Base-by-base conservation (phyloP, 2,797 vertebrate genomes). In the Phoxinus dragarum region DNA sequence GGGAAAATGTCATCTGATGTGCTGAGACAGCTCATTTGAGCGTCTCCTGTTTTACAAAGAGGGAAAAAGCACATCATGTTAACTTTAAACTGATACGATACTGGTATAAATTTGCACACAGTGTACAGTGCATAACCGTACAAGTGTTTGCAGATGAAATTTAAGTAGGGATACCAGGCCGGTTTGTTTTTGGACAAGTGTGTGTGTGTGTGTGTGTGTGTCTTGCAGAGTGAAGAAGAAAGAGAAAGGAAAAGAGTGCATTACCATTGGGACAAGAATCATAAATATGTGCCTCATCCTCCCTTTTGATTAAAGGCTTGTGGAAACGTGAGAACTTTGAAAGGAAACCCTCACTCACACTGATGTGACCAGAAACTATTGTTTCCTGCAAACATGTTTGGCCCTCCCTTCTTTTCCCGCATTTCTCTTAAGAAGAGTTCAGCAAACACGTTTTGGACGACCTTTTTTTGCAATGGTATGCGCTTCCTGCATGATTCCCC, bases 1-100 rank as follows among this genome's bases (percentile, higher is more conserved):
- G 84, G 82, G 90, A 92, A 92, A 91, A 92, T 92, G 90, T 90
- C 90, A 91, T 89, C 87, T 91, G 87, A 93, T 93, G 90, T 85
- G 84, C 88, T 81, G 88, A 88, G 92, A 91, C 92, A 88, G 91
- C 90, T 90, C 84, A 67, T 92, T 91, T 91, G 64, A 91, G 80
- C 77, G 49, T 84, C 38, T 82, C 56, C 69, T 88, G 85, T 73
- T 59, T 85, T 40, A 81, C 49, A 80, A 80, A 17, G 44, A 87
- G 90, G 68, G 66, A 89, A 84, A 75, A 49, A 85, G 80, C 84
- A 74, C 89, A 72, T 71, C 49, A 44, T 92, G 88, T 86, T 86
- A 54, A 56, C 69, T 81, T 90, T n/a, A 74, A 10, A 27, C 56
- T 78, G 34, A 84, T 56, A 64, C 49, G 80, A 84, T 47, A 77